Evolutionary conservation across 2,797 vertebrate species (phyloP).

Genomic region (Cyprinodon diabolis): DNA sequence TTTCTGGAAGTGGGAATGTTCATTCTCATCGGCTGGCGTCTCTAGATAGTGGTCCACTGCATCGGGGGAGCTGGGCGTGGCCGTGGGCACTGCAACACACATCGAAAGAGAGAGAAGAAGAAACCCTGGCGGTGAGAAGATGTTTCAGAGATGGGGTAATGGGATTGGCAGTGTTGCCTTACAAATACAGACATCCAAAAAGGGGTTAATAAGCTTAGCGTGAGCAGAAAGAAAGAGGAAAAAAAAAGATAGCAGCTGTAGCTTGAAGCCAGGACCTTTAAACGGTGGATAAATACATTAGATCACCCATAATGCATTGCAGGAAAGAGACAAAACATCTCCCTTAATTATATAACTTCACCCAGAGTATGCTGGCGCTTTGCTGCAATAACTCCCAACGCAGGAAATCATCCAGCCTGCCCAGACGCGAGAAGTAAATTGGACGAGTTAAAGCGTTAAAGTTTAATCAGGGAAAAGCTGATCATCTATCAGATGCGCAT

Average conservation of each 20-base stretch:
- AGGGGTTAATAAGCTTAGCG: slow-evolving; percentile 54
- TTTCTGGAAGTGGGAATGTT: slow-evolving; percentile 96
- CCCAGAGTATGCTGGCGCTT: slow-evolving; percentile 20
- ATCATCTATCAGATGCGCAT: slow-evolving; percentile 32
- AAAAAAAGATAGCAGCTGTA: slow-evolving; percentile 29
- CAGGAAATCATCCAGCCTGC: slow-evolving; percentile 25
- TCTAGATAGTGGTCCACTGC: slow-evolving; percentile 96
- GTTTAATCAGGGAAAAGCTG: slow-evolving; percentile 46
- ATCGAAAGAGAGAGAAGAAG: slow-evolving; percentile 4
- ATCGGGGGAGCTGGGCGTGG: slow-evolving; percentile 90
- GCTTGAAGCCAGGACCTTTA: slow-evolving; percentile 30
- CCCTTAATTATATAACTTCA: slow-evolving; percentile 39
- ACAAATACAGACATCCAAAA: slow-evolving; percentile 18
- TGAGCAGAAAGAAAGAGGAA: slow-evolving; percentile 11
- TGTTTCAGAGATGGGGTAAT: neutral
- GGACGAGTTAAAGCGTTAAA: slow-evolving; percentile 39
- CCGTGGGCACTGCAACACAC: slow-evolving; percentile 87
- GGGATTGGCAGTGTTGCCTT: neutral
- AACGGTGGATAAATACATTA: slow-evolving; percentile 40
- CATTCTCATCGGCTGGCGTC: slow-evolving; percentile 94
- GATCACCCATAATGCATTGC: slow-evolving; percentile 40
- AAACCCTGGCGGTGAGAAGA: neutral
- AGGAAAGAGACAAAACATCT: slow-evolving; percentile 40
- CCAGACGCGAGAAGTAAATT: slow-evolving; percentile 18
- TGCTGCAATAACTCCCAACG: slow-evolving; percentile 18